Base-by-base conservation (phyloP, 2,113 vertebrate species). In the Gobiocypris rarus region DNA sequence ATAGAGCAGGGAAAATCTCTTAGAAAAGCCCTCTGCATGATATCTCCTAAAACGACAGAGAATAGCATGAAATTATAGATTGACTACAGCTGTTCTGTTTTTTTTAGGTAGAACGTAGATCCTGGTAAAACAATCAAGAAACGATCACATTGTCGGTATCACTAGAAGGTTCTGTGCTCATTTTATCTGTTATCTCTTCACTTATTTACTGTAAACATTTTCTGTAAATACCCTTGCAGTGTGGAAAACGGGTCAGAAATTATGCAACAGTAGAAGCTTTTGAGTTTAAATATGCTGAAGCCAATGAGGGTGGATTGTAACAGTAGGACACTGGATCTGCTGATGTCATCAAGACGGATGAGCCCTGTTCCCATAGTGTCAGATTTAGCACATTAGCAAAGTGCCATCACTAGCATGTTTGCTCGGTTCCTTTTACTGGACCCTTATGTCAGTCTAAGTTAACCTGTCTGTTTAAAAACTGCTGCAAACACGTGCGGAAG, bases 271-370 rank as follows among this genome's bases (percentile, higher is more conserved):
- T 9, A 74, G 59, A 69, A 69, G 80, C 52, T 77, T 84, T 81
- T 11, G 65, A 38, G 63, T 19, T 67, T 28, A 34, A 70, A 82
- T 77, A 87, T 28, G 81, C 76, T 74, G 70, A 87, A 63, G 61
- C 31, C 56, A 24, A 26, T 54, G 67, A 70, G 70, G 83, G 81
- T 77, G 45, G 59, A 85, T 58, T 91, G 89, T 93, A 94, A 90
- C 22, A 91, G 86, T 91, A 78, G 89, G 91, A 92, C 93, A 92
- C 92, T 88, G 84, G 81, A 95, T 94, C 94, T 93, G 93, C 92
- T 94, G 93, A 93, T 87, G 89, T 85, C 75, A 82, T 85, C 85
- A 84, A 84, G 81, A 56, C 75, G 75, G 77, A 87, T 81, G 81
- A 26, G 82, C 81, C 84, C 87, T 84, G 83, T 91, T 92, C 88